phyloP scores from a whole-genome alignment of 2,888 invertebrate genomes.

The Phoenoteleia sp. region DNA sequence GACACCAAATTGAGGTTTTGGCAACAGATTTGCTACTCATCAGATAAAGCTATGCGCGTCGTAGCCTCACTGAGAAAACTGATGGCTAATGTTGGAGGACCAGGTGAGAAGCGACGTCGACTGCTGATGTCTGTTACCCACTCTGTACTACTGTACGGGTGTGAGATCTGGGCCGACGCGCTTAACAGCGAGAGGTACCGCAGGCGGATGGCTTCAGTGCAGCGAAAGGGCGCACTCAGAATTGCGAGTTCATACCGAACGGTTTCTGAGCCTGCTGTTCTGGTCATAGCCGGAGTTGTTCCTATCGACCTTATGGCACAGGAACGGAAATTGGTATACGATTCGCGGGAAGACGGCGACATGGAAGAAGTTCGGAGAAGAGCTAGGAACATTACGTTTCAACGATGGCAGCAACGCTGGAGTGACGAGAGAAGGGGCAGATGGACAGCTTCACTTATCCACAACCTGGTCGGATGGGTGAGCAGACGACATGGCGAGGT shows the following conservation, averaged over 20 bases:
- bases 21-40: too few species aligned
- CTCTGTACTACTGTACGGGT: neutral
- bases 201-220: neutral
- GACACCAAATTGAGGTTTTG: too few species aligned
- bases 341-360: neutral
- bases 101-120: neutral
- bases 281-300: neutral
- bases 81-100: neutral
- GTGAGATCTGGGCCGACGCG: neutral
- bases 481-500: constrained; percentile 62
- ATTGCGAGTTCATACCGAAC: neutral
- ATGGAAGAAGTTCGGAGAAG: neutral
- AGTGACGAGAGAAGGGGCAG: constrained; percentile 32
- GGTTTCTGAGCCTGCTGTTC: neutral
- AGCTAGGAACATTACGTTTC: constrained; percentile 2
- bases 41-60: too few species aligned
- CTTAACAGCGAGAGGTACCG: too few species aligned
- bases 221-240: neutral
- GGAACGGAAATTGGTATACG: constrained; percentile 29
- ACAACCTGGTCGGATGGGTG: constrained; percentile 34
- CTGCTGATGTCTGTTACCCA: neutral
- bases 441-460: constrained; percentile 64
- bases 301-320: neutral
- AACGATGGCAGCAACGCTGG: constrained; percentile 68
- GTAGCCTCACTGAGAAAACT: too few species aligned